Conservation (phyloP, 2,888 invertebrate species). For the Macropis europaea region DNA sequence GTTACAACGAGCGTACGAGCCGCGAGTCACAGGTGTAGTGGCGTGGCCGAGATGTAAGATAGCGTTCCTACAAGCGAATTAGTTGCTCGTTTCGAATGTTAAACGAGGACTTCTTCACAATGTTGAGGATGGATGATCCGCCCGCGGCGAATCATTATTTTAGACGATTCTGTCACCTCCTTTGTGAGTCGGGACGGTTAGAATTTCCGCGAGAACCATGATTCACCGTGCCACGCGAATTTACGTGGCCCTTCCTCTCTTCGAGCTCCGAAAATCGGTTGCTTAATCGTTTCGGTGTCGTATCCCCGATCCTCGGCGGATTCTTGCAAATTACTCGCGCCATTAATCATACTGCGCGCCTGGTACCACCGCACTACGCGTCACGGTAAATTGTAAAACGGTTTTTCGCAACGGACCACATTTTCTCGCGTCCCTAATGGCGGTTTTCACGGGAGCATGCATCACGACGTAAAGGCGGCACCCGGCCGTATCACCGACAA, state of each 20-base stretch:
- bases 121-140: constrained; percentile 41
- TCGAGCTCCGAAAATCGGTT: constrained; percentile 15
- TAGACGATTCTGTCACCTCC: constrained; percentile 47
- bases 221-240: constrained; percentile 46
- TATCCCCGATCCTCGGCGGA: constrained; percentile 11
- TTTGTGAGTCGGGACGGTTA: constrained; percentile 28
- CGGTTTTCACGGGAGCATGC: not conserved
- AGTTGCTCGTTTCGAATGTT: constrained; percentile 16
- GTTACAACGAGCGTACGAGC: not conserved
- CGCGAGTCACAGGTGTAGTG: not conserved
- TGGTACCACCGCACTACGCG: not conserved
- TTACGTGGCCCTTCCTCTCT: constrained; percentile 20
- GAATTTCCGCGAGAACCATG: constrained; percentile 36
- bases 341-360: constrained; percentile 18
- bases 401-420: not conserved
- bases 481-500: too few relatives aligned
- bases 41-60: not conserved
- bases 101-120: constrained; percentile 17
- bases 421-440: not conserved
- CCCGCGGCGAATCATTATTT: constrained; percentile 54
- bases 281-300: constrained; percentile 21
- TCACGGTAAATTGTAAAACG: constrained; percentile 4
- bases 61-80: constrained; percentile 11
- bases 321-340: constrained; percentile 18
- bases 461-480: too few relatives aligned